Conservation (phyloP, 1,140 invertebrate species). For the Listronotus oregonensis region DNA sequence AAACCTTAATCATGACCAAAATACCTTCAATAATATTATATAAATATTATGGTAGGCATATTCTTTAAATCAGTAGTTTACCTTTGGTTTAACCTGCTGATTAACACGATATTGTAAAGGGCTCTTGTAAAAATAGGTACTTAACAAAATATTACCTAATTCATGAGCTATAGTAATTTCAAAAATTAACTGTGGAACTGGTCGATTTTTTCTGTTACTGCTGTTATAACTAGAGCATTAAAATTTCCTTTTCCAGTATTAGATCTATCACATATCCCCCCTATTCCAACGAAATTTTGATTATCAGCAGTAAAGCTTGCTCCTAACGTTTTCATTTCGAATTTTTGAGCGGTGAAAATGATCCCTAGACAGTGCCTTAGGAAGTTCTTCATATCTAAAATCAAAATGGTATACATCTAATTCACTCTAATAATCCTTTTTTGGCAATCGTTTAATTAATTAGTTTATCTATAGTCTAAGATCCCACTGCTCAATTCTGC, state of each 20-base stretch:
- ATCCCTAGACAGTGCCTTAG: slow-evolving; percentile 47
- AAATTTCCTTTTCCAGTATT: neutral
- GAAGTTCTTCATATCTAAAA: slow-evolving; percentile 44
- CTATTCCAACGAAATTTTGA: neutral
- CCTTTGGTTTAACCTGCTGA: no score
- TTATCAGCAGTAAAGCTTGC: slow-evolving; percentile 38
- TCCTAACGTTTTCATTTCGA: slow-evolving; percentile 38
- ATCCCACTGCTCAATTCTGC: no score
- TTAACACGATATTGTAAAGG: neutral
- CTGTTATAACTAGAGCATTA: slow-evolving; percentile 21
- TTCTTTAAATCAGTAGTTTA: no score
- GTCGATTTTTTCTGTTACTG: neutral
- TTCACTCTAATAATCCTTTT: no score
- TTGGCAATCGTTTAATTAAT: no score
- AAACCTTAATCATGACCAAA: no score
- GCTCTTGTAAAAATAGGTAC: neutral
- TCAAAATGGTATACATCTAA: no score
- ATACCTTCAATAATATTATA: no score
- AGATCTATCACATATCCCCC: slow-evolving; percentile 15
- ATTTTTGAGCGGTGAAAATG: slow-evolving; percentile 40
- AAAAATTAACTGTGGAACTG: slow-evolving; percentile 20
- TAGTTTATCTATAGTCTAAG: no score
- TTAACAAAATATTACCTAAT: slow-evolving; percentile 6
- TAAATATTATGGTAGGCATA: no score
- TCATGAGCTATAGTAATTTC: slow-evolving; percentile 29